Conservation (phyloP, 2,888 invertebrate genomes). For the Euclidia mi region DNA sequence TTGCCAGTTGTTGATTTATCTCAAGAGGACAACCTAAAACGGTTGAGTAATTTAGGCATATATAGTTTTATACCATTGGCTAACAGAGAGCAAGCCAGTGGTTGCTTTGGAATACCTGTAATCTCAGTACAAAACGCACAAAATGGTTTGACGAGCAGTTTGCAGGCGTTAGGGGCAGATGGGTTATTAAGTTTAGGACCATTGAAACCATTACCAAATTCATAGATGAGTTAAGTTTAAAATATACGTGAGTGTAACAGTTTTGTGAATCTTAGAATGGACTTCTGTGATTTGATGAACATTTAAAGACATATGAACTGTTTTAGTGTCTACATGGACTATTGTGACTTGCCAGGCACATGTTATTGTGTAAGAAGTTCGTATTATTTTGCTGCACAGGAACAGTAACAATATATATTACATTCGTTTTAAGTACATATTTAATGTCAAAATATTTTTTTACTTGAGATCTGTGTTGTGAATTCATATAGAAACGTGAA, state of each 20-base stretch:
- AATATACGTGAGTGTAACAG: not conserved
- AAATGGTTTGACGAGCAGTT: conserved; percentile 89
- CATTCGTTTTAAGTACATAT: conserved; percentile 17
- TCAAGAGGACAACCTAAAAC: conserved; percentile 91
- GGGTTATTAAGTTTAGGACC: conserved; percentile 93
- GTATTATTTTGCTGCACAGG: not conserved
- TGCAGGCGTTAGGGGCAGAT: conserved; percentile 92
- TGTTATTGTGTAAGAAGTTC: not conserved
- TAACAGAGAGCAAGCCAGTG: conserved; percentile 90
- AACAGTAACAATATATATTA: not conserved
- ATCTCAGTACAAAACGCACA: conserved; percentile 91
- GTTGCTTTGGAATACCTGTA: conserved; percentile 93
- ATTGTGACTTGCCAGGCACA: conserved; percentile 1
- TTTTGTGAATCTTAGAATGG: conserved; percentile 14
- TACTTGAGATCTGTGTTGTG: too few relatives aligned
- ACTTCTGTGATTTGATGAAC: conserved; percentile 13
- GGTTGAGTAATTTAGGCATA: conserved; percentile 92
- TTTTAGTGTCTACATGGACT: not conserved
- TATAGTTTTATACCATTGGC: conserved; percentile 94
- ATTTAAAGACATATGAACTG: conserved; percentile 8
- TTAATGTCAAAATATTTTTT: conserved; percentile 3
- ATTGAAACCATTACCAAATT: conserved; percentile 90
- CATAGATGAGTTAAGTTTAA: conserved; percentile 54
- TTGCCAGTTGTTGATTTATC: conserved; percentile 93
- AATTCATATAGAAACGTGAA: too few relatives aligned